These are phyloP conservation scores for Sebastes oblongus DNA, from an alignment of 2,797 vertebrate species.

Conservation along the genomic window DNA sequence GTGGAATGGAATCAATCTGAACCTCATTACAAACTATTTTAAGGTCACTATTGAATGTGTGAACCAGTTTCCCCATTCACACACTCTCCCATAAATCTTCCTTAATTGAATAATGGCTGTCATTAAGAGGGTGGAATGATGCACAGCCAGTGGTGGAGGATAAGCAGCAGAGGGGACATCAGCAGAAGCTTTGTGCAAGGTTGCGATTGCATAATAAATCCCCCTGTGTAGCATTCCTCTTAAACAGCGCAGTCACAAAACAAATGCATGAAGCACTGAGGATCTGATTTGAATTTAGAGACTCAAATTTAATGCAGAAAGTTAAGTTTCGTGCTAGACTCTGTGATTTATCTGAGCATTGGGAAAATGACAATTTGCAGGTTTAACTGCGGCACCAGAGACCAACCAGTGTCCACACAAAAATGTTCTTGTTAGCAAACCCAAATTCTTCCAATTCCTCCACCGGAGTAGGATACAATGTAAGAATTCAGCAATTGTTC, in stretches of 20 bases:
- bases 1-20: conserved; percentile 57
- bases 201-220: conserved; percentile 27
- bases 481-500: conserved; percentile 9
- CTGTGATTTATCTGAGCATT: not conserved
- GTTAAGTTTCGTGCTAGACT: not conserved
- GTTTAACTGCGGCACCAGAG: not conserved
- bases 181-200: conserved; percentile 37
- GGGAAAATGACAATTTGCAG: not conserved
- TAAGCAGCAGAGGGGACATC: conserved; percentile 33
- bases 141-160: conserved; percentile 34
- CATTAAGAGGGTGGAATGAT: conserved; percentile 61
- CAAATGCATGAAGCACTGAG: conserved; percentile 1
- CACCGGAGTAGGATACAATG: not conserved
- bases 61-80: conserved; percentile 9
- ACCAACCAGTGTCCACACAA: not conserved
- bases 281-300: conserved; percentile 8
- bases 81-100: conserved; percentile 24
- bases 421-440: not conserved
- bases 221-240: not conserved
- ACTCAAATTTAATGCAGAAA: not conserved
- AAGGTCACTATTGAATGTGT: conserved; percentile 32
- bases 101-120: conserved; percentile 71
- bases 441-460: conserved; percentile 21
- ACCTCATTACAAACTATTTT: conserved; percentile 63
- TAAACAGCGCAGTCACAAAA: conserved; percentile 1